phyloP scores from a whole-genome alignment of 1,140 invertebrate genomes.

The Semibalanus balanoides region DNA sequence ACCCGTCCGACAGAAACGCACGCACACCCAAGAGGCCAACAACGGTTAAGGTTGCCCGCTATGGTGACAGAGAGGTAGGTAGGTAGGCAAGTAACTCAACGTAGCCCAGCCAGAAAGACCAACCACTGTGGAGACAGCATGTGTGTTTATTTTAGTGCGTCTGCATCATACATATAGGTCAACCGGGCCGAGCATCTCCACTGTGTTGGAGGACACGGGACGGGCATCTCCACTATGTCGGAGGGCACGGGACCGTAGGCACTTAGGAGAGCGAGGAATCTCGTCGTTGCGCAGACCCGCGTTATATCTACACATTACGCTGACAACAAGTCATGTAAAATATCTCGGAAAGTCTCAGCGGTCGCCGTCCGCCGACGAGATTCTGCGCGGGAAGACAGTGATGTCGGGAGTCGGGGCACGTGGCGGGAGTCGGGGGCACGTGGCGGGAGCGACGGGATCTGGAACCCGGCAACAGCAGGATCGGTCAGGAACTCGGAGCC shows the following conservation, averaged over 20 bases:
- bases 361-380: background rate
- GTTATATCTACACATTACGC: background rate
- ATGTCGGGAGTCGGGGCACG: too few relatives aligned
- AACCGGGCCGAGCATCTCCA: constrained; percentile 16
- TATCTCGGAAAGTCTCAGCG: background rate
- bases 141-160: constrained; percentile 1
- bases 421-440: too few relatives aligned
- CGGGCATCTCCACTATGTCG: constrained; percentile 23
- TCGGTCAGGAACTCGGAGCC: too few relatives aligned
- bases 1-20: background rate
- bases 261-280: background rate
- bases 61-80: background rate
- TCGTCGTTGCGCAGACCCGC: background rate
- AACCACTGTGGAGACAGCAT: background rate
- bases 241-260: constrained; percentile 2
- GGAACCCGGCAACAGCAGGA: background rate
- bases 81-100: background rate
- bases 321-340: background rate
- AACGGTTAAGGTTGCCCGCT: background rate
- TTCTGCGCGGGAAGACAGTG: background rate
- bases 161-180: background rate
- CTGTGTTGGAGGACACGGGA: constrained; percentile 21
- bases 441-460: too few relatives aligned
- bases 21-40: background rate
- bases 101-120: background rate